Evolutionary conservation across 2,888 invertebrate genomes (phyloP).

Genomic region (Drosophila nigritarsus): DNA sequence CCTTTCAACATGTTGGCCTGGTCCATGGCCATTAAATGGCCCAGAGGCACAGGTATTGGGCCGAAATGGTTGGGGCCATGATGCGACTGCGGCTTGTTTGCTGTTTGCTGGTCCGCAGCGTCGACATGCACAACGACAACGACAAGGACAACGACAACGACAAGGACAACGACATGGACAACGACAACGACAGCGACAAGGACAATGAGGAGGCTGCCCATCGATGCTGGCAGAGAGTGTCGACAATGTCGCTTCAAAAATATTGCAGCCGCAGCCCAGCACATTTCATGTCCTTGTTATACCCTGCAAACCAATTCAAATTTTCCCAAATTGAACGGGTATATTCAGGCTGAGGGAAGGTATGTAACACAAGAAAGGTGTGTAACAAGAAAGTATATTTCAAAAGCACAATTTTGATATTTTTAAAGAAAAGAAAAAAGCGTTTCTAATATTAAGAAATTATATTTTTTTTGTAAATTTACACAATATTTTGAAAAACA

Average conservation of each 20-base stretch:
- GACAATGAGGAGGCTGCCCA: conserved; percentile 35
- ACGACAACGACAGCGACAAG: conserved; percentile 4
- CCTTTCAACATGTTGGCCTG: conserved; percentile 75
- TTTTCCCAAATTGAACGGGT: neutral
- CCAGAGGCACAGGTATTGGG: conserved; percentile 40
- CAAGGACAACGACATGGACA: conserved; percentile 12
- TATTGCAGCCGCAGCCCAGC: conserved; percentile 62
- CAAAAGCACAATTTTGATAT: neutral
- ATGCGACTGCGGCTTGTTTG: conserved; percentile 72
- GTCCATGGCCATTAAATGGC: conserved; percentile 66
- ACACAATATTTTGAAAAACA: neutral
- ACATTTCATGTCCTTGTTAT: conserved; percentile 63
- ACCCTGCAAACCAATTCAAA: conserved; percentile 1
- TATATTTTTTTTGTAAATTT: rapidly evolving
- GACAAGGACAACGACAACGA: conserved; percentile 41
- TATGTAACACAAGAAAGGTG: neutral
- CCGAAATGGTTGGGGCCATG: conserved; percentile 8
- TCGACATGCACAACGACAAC: conserved; percentile 59
- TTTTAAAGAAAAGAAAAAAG: neutral
- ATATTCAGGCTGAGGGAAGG: neutral
- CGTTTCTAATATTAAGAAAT: neutral
- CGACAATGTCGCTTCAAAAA: conserved; percentile 80
- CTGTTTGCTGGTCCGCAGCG: conserved; percentile 71
- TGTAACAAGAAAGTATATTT: neutral
- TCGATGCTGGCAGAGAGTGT: conserved; percentile 63